Evolutionary conservation across 2,888 invertebrate genomes (phyloP), one percentile per base, ranked within the genome.

Genomic region (Parthenolecanium corni): DNA sequence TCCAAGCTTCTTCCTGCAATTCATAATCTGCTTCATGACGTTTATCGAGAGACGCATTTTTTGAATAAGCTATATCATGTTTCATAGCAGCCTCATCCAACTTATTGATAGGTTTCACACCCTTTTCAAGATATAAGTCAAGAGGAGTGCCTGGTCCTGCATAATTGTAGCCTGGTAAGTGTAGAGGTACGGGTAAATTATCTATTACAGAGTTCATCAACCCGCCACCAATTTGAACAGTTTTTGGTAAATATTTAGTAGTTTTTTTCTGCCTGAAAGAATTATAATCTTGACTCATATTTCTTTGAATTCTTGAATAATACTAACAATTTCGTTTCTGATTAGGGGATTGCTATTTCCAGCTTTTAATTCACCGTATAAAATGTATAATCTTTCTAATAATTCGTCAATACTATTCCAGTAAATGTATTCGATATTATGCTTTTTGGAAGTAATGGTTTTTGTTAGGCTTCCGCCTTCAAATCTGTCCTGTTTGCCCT

Each of bases 31-130:
- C 67, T 23, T 36, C 42, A 47, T 58, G 44, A n/a, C 67, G 52
- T 12, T 52, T 61, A 21, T 25, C 52, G 12, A 66, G 20, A 31
- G 66, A 58, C 11, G 63, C 66, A 62, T 65, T 64, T 18, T 65
- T 40, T n/a, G 64, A 62, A 44, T 73, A 72, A 2, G 69, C 69
- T 47, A 72, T 72, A 66, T 72, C 72, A 67, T 71, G 72, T 16
- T 69, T 12, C 52, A 52, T 52, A 18, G n/a, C 24, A 16, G 52
- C 52, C 18, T 52, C 31, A 42, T n/a, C n/a, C n/a, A n/a, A n/a
- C n/a, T n/a, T n/a, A n/a, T n/a, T n/a, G n/a, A n/a, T n/a, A n/a
- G n/a, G 4, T 38, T 38, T 9, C 9, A 11, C 9, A 11, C 38
- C 38, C 38, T 14, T 14, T 38, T 9, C 9, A 11, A 38, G 38